Base-by-base conservation (phyloP, 2,797 vertebrate species). In the Tauraco hartlaubi region DNA sequence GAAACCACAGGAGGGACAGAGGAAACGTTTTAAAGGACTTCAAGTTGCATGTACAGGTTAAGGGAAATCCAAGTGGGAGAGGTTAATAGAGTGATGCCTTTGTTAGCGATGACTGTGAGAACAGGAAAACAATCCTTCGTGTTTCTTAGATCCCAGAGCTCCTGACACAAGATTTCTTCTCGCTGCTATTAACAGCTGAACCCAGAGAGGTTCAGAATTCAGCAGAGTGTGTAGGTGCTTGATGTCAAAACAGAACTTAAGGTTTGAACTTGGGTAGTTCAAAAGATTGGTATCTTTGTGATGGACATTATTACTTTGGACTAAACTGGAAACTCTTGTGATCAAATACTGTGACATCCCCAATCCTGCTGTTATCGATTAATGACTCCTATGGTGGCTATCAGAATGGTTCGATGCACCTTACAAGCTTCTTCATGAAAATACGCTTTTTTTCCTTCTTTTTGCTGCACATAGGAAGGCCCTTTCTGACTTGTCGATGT, bases 61-160 rank as follows among this genome's bases (percentile, higher is more conserved):
- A 95, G 80, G 71, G 52, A 63, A 75, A 64, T 72, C 59, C 52
- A 19, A n/a, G 49, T 49, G 80, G 86, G 95, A 93, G 58, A 89
- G 78, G 83, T 93, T 92, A 85, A 83, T 77, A 75, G 61, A 92
- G 90, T 17, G 69, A 85, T 35, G 84, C 49, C 59, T 88, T 93
- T 86, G 51, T 85, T 81, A 91, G 79, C 54, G 49, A 18, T 2
- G 29, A 6, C 44, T 58, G 69, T 9, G 56, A 43, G 81, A 77
- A 61, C 7, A 41, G 37, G 76, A 72, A 61, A 85, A 90, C 59
- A 79, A 58, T 39, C 54, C 58, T 66, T 56, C 0, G 0, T 63
- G 69, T 73, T 87, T 67, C 77, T 25, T 28, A 18, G 35, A 64
- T 59, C 83, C 84, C 72, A 28, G n/a, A 64, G 43, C 23, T 88